Base-by-base conservation (phyloP, 2,888 invertebrate genomes). In the Drosophila atripex region DNA sequence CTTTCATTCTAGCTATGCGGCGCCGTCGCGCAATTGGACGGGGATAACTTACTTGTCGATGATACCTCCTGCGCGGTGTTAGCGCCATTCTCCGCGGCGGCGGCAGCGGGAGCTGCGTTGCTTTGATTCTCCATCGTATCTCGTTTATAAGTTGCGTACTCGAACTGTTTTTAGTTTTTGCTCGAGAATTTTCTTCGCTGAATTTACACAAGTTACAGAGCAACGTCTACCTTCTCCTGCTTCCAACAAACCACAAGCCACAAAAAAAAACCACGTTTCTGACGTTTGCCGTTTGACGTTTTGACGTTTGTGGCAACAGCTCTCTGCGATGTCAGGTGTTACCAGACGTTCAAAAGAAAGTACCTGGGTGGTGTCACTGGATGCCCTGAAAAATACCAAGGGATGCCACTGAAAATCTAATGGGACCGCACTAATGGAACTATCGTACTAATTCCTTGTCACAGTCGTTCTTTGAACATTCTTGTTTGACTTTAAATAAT, bases 21-120 rank as follows among this genome's bases (percentile, higher is more conserved):
- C 51, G n/a, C 12, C 21, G 53, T 1, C 21, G 43, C 41, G 41
- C 16, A 4, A 18, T 18, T 43, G 53, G 59, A 39, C 46, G 52
- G 49, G 54, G 46, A 76, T 58, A 57, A 90, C 90, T 91, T 90
- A 90, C 90, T 90, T 84, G 91, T 90, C 77, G 90, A 90, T 60
- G 91, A 89, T 78, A 90, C 90, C 89, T 91, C 90, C 79, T 87
- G 88, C 80, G 89, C 78, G 77, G 90, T 88, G 78, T 73, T 84
- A 74, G 87, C 83, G 75, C 86, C 88, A 73, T 88, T 86, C 77
- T 80, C 88, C 54, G 80, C 88, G 80, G 86, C 88, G 78, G 84
- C 85, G 72, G 85, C 80, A 74, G 86, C 87, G 76, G 82, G 86
- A 78, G 80, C 77, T 80, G 74, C 78, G 78, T 88, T 88, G 80